Conservation (phyloP, 2,113 vertebrate species). For the Catharus fuscescens region DNA sequence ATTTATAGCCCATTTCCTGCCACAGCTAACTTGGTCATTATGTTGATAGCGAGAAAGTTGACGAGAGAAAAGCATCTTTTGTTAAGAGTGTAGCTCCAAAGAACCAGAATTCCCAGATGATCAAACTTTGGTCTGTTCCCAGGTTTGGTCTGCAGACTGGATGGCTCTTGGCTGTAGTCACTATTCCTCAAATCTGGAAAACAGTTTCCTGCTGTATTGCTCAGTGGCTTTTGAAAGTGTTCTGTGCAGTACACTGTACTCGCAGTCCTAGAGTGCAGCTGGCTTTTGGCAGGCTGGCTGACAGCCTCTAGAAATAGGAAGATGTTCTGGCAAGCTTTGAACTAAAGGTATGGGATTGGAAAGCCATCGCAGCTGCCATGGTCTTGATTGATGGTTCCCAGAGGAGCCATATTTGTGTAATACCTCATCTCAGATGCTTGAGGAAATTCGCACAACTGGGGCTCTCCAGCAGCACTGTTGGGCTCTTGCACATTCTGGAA, state of each 20-base stretch:
- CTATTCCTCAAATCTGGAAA: neutral
- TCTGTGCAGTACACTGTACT: neutral
- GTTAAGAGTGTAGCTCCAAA: neutral
- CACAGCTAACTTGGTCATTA: neutral
- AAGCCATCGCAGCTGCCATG: slow-evolving; percentile 32
- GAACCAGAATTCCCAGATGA: slow-evolving; percentile 1
- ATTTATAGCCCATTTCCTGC: neutral
- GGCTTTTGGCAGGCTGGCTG: slow-evolving; percentile 44
- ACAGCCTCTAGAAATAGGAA: slow-evolving; percentile 45
- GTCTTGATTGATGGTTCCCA: slow-evolving; percentile 34
- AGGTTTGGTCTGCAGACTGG: neutral
- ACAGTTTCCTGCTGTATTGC: neutral
- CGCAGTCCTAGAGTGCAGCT: neutral
- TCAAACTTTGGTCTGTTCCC: neutral
- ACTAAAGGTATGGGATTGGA: slow-evolving; percentile 41
- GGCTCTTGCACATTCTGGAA: neutral
- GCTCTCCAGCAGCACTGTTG: neutral
- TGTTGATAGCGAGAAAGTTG: neutral
- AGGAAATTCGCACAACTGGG: neutral
- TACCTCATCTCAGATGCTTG: slow-evolving; percentile 44
- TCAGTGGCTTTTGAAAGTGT: neutral
- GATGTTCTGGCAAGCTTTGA: slow-evolving; percentile 65
- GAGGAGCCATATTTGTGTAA: slow-evolving; percentile 33
- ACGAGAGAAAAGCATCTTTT: slow-evolving; percentile 9
- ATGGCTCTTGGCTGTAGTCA: neutral